A percentile compares a stretch with the other conserved stretches of the same genome.
Evolutionary conservation across 2,888 invertebrate genomes (phyloP).

Genomic region (Cephus sareptanus): DNA sequence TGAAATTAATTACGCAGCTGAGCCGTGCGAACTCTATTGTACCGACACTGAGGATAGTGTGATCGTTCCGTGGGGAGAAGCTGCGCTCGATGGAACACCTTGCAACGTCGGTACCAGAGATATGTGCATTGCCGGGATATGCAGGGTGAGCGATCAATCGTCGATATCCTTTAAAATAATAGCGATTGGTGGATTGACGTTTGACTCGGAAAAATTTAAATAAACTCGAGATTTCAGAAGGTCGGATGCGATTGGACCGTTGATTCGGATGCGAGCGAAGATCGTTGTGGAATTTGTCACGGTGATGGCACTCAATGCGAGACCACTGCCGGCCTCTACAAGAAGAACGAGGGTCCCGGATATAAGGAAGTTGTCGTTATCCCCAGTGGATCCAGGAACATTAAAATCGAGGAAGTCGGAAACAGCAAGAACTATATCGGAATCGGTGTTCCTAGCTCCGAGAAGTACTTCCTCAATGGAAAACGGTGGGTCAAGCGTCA

Average conservation of each 20-base stretch:
- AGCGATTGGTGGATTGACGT: too few relatives aligned
- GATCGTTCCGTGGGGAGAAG: conserved; percentile 71
- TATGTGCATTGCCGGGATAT: conserved; percentile 74
- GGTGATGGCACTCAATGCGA: conserved; percentile 76
- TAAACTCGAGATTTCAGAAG: conserved; percentile 63
- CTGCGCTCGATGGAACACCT: conserved; percentile 74
- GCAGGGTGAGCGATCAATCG: conserved; percentile 66
- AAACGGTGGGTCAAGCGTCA: conserved; percentile 68
- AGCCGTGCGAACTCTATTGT: conserved; percentile 74
- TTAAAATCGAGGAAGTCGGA: conserved; percentile 70
- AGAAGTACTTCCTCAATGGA: conserved; percentile 72
- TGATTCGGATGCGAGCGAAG: conserved; percentile 74
- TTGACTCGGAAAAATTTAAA: not conserved
- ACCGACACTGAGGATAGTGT: conserved; percentile 70
- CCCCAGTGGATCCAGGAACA: conserved; percentile 72
- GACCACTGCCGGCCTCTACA: conserved; percentile 70
- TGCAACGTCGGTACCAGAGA: conserved; percentile 73
- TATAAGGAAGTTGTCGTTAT: conserved; percentile 72
- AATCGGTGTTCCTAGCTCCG: conserved; percentile 67
- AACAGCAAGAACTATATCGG: conserved; percentile 68
- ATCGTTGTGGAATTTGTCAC: conserved; percentile 76
- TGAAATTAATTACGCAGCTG: conserved; percentile 49
- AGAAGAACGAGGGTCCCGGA: conserved; percentile 65
- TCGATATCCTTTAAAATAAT: too few relatives aligned
- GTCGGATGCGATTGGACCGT: conserved; percentile 76